Percentiles rank a stretch among this genome's conserved stretches.
These are phyloP conservation scores for Colostygia pectinataria DNA, from an alignment of 2,888 invertebrate species.

Conservation along the genomic window DNA sequence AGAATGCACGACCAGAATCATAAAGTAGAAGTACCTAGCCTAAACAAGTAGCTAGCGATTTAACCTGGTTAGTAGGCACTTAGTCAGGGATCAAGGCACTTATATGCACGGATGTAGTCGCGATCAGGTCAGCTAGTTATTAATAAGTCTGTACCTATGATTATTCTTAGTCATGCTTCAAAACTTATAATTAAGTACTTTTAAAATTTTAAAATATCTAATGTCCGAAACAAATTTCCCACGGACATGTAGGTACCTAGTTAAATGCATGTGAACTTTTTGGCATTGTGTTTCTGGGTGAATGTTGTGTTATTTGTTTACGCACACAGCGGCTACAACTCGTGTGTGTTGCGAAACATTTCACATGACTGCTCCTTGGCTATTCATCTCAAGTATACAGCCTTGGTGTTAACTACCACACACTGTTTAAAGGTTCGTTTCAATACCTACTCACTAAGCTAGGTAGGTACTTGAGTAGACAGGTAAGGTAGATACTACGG, in stretches of 20 bases:
- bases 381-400: conserved; percentile 61
- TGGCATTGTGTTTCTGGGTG: conserved; percentile 68
- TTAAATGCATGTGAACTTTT: conserved; percentile 67
- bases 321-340: conserved; percentile 48
- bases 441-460: conserved; percentile 31
- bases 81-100: too few relatives aligned
- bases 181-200: too few relatives aligned
- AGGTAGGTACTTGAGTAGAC: too few relatives aligned
- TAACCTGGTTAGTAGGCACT: too few relatives aligned
- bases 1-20: too few relatives aligned
- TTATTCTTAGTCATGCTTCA: too few relatives aligned
- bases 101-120: too few relatives aligned
- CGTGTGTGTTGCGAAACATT: conserved; percentile 67
- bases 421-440: conserved; percentile 45
- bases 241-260: conserved; percentile 40
- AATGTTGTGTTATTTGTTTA: conserved; percentile 58
- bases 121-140: too few relatives aligned
- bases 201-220: conserved; percentile 26
- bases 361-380: conserved; percentile 39
- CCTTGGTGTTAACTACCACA: conserved; percentile 61
- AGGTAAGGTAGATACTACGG: too few relatives aligned
- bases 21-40: too few relatives aligned
- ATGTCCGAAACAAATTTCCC: conserved; percentile 50
- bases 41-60: too few relatives aligned
- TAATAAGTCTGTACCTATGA: too few relatives aligned